Evolutionary conservation across 1,140 invertebrate genomes (phyloP).

Genomic region (Papilio polyxenes): DNA sequence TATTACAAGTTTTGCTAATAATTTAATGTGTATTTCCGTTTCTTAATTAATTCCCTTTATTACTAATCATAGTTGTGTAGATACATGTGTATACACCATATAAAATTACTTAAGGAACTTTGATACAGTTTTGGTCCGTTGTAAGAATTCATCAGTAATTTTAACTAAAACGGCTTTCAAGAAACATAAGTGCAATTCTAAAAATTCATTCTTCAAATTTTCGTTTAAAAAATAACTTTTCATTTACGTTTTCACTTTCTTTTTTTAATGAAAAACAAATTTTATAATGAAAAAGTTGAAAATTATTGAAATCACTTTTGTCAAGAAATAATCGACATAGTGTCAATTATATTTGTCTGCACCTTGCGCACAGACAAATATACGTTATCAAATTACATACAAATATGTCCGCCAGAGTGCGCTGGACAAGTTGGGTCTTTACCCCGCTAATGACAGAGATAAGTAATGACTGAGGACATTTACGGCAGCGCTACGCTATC

Average conservation of each 20-base stretch:
- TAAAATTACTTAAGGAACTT: background rate
- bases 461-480: constrained; percentile 63
- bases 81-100: background rate
- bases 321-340: background rate
- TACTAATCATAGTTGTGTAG: background rate
- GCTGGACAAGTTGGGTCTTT: constrained; percentile 56
- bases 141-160: background rate
- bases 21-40: constrained; percentile 35
- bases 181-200: too few relatives aligned
- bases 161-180: too few relatives aligned
- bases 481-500: constrained; percentile 52
- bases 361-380: constrained; percentile 22
- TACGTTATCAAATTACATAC: constrained; percentile 39
- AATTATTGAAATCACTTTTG: too few relatives aligned
- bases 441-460: constrained; percentile 63
- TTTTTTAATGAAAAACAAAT: too few relatives aligned
- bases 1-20: constrained; percentile 59
- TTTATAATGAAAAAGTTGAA: too few relatives aligned
- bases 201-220: too few relatives aligned
- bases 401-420: background rate
- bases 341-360: constrained; percentile 23
- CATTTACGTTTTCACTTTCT: too few relatives aligned
- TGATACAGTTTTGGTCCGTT: background rate
- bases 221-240: too few relatives aligned
- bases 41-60: background rate